Base-by-base conservation (phyloP, 2,113 vertebrate species). In the Laticauda colubrina region DNA sequence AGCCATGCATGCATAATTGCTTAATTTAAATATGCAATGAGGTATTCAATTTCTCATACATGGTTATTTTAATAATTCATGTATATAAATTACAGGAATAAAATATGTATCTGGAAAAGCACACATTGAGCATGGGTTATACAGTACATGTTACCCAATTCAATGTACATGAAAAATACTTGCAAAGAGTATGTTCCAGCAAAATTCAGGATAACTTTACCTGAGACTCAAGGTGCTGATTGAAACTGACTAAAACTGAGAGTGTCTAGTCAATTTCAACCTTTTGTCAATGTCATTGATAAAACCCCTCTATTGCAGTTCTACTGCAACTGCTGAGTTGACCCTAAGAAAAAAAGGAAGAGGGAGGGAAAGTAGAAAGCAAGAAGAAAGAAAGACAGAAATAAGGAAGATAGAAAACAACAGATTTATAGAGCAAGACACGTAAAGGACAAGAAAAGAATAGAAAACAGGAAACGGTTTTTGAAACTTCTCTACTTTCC, bases 241-340 rank as follows among this genome's bases (percentile, higher is more conserved):
- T 92, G 93, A 94, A 92, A 94, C 57, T 92, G 93, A 94, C 91
- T 94, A 94, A 92, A 86, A 69, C 88, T 94, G 75, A 64, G 55
- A 56, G 12, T 90, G 75, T 89, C 88, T 90, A 92, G 88, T 92
- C 88, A 92, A 92, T 90, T 92, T 92, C 88, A 92, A 94, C 92
- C 91, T 92, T 87, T 51, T 87, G 51, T 87, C 88, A 94, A 85
- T 90, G 39, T 92, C 93, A 92, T 53, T 87, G 88, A 88, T 90
- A 94, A 94, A 87, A 89, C 75, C 90, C 75, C 91, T 92, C 75
- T 90, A 59, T 75, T 94, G 88, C 61, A 94, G 88, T 90, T 69
- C 88, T 92, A 94, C 69, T 94, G 85, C 57, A 90, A 94, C 81
- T 92, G 43, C 55, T 90, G 89, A 87, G 85, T 88, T 91, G 89